These are phyloP conservation scores for Vimba vimba DNA, from an alignment of 2,113 vertebrate genomes.

Conservation along the genomic window DNA sequence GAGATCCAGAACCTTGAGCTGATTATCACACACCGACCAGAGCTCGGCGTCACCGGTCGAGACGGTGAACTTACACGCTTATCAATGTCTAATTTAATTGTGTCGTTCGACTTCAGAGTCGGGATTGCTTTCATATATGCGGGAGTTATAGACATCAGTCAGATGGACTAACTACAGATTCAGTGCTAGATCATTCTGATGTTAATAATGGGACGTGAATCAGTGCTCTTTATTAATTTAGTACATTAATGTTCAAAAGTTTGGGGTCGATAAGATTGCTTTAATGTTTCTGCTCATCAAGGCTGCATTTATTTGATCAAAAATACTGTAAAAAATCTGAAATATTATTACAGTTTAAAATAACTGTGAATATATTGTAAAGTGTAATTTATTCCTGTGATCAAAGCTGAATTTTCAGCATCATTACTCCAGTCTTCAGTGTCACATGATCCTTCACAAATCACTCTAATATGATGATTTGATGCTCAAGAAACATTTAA, in stretches of 20 bases:
- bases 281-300: neutral
- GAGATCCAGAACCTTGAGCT: conserved; percentile 19
- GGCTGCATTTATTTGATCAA: neutral
- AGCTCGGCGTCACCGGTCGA: conserved; percentile 7
- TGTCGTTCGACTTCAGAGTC: neutral
- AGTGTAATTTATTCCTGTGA: too few relatives aligned
- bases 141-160: neutral
- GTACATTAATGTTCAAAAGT: neutral
- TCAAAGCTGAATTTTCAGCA: too few relatives aligned
- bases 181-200: neutral
- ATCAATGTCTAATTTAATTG: conserved; percentile 40
- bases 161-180: neutral
- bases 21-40: conserved; percentile 40
- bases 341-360: neutral
- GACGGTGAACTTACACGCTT: neutral
- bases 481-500: too few relatives aligned
- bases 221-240: neutral
- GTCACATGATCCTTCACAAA: too few relatives aligned
- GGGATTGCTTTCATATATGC: neutral
- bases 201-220: neutral
- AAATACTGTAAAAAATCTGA: neutral
- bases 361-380: too few relatives aligned
- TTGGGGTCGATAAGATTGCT: neutral
- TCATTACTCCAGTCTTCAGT: too few relatives aligned
- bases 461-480: too few relatives aligned